These are phyloP conservation scores for Tetrao urogallus DNA, from an alignment of 2,113 vertebrate species.

Conservation along the genomic window DNA sequence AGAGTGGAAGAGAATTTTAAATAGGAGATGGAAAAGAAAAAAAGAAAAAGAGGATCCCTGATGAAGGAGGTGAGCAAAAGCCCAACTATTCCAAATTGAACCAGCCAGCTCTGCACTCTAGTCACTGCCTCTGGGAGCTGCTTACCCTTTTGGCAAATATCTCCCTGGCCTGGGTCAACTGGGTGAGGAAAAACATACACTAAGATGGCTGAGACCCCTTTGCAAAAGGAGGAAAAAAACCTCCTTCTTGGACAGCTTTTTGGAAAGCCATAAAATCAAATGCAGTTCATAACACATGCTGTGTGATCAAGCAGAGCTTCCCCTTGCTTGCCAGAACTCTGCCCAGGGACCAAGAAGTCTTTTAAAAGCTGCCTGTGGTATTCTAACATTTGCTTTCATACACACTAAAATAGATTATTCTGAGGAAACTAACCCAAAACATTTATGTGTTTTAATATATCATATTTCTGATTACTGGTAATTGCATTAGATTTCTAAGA, in stretches of 20 bases:
- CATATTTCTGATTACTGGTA: not conserved
- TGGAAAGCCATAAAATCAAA: constrained; percentile 76
- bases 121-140: not conserved
- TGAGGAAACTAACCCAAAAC: not conserved
- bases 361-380: constrained; percentile 26
- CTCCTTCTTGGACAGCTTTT: constrained; percentile 66
- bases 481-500: not conserved
- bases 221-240: not conserved
- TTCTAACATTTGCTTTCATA: constrained; percentile 47
- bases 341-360: constrained; percentile 43
- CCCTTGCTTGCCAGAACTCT: constrained; percentile 30
- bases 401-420: constrained; percentile 20
- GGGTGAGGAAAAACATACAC: constrained; percentile 37
- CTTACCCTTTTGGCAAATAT: constrained; percentile 26
- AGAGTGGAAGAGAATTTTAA: not conserved
- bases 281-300: constrained; percentile 65
- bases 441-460: not conserved
- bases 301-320: constrained; percentile 67
- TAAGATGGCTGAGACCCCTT: constrained; percentile 1
- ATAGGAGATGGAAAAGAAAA: not conserved
- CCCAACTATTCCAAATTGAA: not conserved
- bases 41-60: not conserved
- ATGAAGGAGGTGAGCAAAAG: constrained; percentile 1
- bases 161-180: constrained; percentile 10
- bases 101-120: not conserved